A percentile compares a stretch with the other conserved stretches of the same genome.
Evolutionary conservation across 2,888 invertebrate species (phyloP).

Genomic region (Flabesymbios commensalis): DNA sequence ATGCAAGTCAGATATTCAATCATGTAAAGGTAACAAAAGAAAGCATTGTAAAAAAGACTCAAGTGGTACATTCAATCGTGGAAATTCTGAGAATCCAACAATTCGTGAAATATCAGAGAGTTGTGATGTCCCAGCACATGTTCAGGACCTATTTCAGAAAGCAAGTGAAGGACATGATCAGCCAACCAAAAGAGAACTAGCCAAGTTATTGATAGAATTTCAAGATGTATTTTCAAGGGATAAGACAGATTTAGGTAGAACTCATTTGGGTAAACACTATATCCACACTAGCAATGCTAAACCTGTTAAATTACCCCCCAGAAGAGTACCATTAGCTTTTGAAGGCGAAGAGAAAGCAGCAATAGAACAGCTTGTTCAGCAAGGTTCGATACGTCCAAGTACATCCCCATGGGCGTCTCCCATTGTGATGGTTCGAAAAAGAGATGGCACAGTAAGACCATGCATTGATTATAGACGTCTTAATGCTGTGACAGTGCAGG

Average conservation of each 20-base stretch:
- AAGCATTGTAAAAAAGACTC: too few species aligned
- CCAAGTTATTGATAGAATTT: neutral
- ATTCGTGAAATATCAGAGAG: too few species aligned
- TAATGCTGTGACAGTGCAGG: conserved; percentile 28
- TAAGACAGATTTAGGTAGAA: neutral
- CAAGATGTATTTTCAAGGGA: neutral
- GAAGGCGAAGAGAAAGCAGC: neutral
- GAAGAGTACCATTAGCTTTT: neutral
- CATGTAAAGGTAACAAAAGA: too few species aligned
- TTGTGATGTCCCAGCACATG: too few species aligned
- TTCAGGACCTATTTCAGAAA: too few species aligned
- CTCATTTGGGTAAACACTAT: neutral
- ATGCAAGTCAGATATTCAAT: too few species aligned
- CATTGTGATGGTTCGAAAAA: conserved; percentile 23
- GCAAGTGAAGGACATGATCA: neutral
- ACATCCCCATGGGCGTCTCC: conserved; percentile 15
- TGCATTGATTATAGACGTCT: conserved; percentile 30
- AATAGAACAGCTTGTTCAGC: conserved; percentile 1
- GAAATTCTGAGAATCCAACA: too few species aligned
- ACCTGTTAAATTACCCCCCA: neutral
- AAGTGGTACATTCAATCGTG: too few species aligned
- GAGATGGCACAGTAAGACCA: conserved; percentile 19
- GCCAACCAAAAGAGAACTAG: neutral
- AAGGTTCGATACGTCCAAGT: conserved; percentile 12
- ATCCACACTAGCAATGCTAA: neutral